Base-by-base conservation (phyloP, 35 echinoderm and acorn worm species). In the Eucidaris tribuloides region DNA sequence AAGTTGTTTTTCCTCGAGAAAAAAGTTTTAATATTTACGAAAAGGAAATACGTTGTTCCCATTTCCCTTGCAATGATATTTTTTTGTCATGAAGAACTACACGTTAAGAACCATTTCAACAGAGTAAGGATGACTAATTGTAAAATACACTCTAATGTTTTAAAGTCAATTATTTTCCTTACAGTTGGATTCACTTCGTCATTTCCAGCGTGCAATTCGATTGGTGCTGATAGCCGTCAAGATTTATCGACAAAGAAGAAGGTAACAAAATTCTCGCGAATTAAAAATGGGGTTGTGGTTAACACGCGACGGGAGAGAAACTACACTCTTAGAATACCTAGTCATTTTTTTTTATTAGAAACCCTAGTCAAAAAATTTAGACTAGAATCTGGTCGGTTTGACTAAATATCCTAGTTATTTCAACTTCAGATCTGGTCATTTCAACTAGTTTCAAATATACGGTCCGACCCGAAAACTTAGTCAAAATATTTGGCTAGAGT, bases 221-320 rank as follows among this genome's bases (percentile, higher is more conserved):
- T 68, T 65, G 62, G 82, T 84, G 13, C 60, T 65, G n/a, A 84
- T 84, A 29, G 19, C 56, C 20, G 60, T 71, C 9, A 63, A 24
- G 5, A 46, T 63, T 22, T 84, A 46, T 71, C 61, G 82, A 48
- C 42, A 34, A 48, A 65, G 82, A 24, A 84, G 62, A 37, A 84
- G 65, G 82, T 84, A 71, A 84, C 36, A 76, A 28, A 41, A 0
- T 60, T 60, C 9, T 4, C 7, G 57, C 14, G 22, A 15, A 23
- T 60, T 25, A 76, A 76, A 31, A 19, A 39, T 31, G 14, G 30
- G 22, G 57, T 60, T 23, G n/a, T 60, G 22, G 22, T 23, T 60
- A 29, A 23, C 22, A 60, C 22, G 18, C 19, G 4, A 31, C 17
- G 33, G 17, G 24, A 6, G 33, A 22, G 33, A 27, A 62, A 22